Percentiles rank a stretch among this genome's conserved stretches.
These are phyloP conservation scores for Malurus alboscapulatus DNA, from an alignment of 2,113 vertebrate genomes.

Conservation along the genomic window DNA sequence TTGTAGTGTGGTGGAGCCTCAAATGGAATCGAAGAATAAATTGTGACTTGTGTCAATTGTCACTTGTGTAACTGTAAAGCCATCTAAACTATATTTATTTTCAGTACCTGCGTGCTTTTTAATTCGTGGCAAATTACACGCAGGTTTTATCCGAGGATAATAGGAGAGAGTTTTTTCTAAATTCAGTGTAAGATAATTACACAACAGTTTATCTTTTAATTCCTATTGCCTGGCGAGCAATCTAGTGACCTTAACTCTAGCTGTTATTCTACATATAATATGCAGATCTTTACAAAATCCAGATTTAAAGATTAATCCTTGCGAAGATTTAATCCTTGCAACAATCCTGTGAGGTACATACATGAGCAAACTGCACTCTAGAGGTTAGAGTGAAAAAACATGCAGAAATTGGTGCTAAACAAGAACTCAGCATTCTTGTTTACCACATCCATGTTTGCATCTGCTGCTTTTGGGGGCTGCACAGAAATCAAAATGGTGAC, in stretches of 20 bases:
- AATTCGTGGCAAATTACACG: not conserved
- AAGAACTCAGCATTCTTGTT: not conserved
- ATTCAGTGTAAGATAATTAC: not conserved
- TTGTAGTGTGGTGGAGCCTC: not conserved
- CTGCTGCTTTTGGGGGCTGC: not conserved
- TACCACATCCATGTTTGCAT: not conserved
- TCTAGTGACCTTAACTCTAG: conserved; percentile 2
- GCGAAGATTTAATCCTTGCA: not conserved
- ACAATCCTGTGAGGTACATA: not conserved
- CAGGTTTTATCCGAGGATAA: not conserved
- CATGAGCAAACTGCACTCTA: not conserved
- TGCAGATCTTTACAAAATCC: not conserved
- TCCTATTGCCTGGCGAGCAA: not conserved
- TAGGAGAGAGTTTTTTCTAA: not conserved
- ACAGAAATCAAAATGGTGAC: not conserved
- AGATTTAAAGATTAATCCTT: not conserved
- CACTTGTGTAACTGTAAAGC: not conserved
- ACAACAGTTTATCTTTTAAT: conserved; percentile 1
- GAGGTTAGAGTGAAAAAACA: not conserved
- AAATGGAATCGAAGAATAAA: not conserved
- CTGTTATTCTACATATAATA: not conserved
- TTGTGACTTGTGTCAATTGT: not conserved
- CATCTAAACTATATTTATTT: not conserved
- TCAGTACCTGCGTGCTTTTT: not conserved
- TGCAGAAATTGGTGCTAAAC: not conserved